These are phyloP conservation scores for Priocnemis perturbator DNA, from an alignment of 2,888 invertebrate genomes.

Conservation along the genomic window DNA sequence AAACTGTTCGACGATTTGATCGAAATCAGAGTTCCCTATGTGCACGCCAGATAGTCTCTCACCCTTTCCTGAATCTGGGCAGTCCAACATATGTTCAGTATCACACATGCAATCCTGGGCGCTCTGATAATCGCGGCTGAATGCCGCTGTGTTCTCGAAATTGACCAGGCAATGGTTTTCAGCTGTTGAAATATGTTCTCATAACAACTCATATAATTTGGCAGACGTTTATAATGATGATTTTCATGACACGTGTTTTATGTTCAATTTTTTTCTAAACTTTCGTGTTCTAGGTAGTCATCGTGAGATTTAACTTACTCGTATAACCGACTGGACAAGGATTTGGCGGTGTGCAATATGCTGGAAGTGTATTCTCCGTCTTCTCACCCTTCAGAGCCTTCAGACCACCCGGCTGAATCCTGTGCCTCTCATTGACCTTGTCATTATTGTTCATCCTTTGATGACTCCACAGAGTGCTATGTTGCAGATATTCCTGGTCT, in stretches of 20 bases:
- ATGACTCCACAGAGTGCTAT: constrained; percentile 85
- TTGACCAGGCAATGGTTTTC: constrained; percentile 92
- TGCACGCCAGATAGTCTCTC: constrained; percentile 60
- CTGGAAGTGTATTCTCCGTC: constrained; percentile 93
- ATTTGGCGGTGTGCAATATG: constrained; percentile 99
- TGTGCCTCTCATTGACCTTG: constrained; percentile 68
- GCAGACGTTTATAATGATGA: too few species aligned
- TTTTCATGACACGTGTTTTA: background rate
- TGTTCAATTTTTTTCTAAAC: too few species aligned
- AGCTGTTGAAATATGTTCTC: constrained; percentile 75
- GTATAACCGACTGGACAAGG: constrained; percentile 97
- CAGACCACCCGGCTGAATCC: constrained; percentile 71
- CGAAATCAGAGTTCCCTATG: constrained; percentile 79
- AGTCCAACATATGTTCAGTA: constrained; percentile 97
- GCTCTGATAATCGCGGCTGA: constrained; percentile 94
- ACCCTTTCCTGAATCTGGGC: constrained; percentile 78
- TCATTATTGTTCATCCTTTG: constrained; percentile 81
- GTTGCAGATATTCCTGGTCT: constrained; percentile 92
- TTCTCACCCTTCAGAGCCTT: constrained; percentile 87
- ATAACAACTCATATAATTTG: too few species aligned
- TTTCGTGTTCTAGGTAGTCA: too few species aligned
- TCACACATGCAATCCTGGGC: constrained; percentile 98
- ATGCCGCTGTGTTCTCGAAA: constrained; percentile 96
- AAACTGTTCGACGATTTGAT: constrained; percentile 81
- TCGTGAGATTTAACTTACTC: constrained; percentile 77